Conservation (phyloP, 1,140 invertebrate genomes). For the Cydia amplana region DNA sequence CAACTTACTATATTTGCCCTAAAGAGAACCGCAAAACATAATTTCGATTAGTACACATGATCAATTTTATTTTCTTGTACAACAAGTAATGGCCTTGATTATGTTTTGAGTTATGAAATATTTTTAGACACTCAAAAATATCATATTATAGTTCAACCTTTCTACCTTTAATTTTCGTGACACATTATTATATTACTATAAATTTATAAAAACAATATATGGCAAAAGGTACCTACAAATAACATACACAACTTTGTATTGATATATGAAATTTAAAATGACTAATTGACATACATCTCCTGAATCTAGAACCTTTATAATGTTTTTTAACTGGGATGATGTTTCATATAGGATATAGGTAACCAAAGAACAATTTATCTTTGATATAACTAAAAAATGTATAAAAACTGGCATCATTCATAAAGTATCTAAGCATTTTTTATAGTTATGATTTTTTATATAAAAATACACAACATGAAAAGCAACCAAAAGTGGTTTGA, state of each 20-base stretch:
- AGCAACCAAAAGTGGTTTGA: slow-evolving; percentile 14
- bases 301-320: background rate
- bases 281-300: background rate
- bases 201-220: background rate
- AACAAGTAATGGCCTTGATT: slow-evolving; percentile 15
- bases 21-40: slow-evolving; percentile 42
- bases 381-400: background rate
- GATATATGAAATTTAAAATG: background rate
- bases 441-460: background rate
- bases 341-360: too few relatives aligned
- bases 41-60: background rate
- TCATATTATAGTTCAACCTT: background rate
- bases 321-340: background rate
- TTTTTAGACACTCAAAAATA: background rate
- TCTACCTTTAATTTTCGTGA: too few relatives aligned
- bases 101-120: background rate
- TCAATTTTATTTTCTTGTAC: background rate
- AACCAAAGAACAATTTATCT: too few relatives aligned
- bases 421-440: background rate
- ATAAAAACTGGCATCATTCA: slow-evolving; percentile 3
- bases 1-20: slow-evolving; percentile 63
- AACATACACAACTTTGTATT: background rate
- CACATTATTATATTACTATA: background rate
- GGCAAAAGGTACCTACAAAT: background rate
- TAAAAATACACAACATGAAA: slow-evolving; percentile 12